Evolutionary conservation across 2,797 vertebrate species (phyloP).

Genomic region (Buphagus erythrorhynchus): DNA sequence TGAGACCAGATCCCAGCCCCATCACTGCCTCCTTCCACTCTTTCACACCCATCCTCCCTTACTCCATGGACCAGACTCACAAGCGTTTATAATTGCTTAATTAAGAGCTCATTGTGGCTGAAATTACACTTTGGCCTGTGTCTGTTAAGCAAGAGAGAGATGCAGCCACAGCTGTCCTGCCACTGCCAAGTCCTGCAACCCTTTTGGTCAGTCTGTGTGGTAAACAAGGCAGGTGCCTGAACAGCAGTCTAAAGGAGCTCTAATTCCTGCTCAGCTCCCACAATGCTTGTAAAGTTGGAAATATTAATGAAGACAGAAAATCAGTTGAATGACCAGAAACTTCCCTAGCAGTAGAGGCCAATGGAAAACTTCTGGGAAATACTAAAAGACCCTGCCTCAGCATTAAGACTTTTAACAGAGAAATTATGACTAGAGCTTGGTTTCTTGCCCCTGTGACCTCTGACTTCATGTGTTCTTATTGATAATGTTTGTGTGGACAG

Average conservation of each 20-base stretch:
- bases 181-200: neutral
- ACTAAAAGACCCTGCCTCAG: neutral
- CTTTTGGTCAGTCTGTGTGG: neutral
- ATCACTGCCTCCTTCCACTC: neutral
- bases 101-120: neutral
- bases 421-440: neutral
- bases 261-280: neutral
- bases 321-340: neutral
- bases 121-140: neutral
- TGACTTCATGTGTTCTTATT: rapidly evolving
- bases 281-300: neutral
- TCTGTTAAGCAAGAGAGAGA: neutral
- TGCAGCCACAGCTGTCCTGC: too few relatives aligned
- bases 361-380: neutral
- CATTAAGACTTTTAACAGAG: neutral
- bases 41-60: neutral
- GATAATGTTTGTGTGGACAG: neutral
- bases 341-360: neutral
- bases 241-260: neutral
- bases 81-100: neutral
- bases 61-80: neutral
- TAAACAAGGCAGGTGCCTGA: neutral
- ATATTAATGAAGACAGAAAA: neutral
- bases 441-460: neutral
- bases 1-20: neutral